phyloP scores from a whole-genome alignment of 1,140 invertebrate species.

The Zaprionus camerounensis region DNA sequence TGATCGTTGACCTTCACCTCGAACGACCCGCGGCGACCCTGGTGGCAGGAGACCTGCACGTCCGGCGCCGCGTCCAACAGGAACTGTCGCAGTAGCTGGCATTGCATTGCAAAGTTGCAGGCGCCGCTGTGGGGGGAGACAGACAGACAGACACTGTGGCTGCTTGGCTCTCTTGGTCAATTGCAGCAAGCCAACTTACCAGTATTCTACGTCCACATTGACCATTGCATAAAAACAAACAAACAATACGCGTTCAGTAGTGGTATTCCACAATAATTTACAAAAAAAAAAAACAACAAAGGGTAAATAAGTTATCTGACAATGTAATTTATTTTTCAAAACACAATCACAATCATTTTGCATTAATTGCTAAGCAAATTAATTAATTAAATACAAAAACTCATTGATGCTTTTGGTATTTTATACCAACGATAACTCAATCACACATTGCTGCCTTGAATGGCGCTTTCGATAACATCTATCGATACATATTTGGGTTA shows the following conservation, averaged over 20 bases:
- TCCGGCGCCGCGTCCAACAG: constrained; percentile 55
- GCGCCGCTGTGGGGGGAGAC: constrained; percentile 44
- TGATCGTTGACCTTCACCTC: constrained; percentile 86
- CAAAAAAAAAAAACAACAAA: neutral
- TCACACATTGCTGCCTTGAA: neutral
- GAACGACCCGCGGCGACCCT: constrained; percentile 86
- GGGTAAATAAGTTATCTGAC: no score
- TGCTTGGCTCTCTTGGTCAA: neutral
- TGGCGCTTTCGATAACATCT: neutral
- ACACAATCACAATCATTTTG: no score
- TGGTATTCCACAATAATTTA: constrained; percentile 9
- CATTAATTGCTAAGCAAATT: no score
- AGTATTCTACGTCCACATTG: constrained; percentile 82
- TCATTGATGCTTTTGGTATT: neutral
- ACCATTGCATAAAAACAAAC: constrained; percentile 63
- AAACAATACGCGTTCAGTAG: neutral
- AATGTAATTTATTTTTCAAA: no score
- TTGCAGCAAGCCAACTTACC: constrained; percentile 48
- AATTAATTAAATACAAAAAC: neutral
- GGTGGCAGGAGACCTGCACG: constrained; percentile 62
- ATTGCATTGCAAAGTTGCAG: constrained; percentile 80
- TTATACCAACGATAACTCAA: neutral
- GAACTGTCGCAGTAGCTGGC: constrained; percentile 69
- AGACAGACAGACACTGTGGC: neutral
- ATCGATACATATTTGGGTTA: neutral